Conservation (phyloP, 1,140 invertebrate species). For the Drosophila nigromelanica region DNA sequence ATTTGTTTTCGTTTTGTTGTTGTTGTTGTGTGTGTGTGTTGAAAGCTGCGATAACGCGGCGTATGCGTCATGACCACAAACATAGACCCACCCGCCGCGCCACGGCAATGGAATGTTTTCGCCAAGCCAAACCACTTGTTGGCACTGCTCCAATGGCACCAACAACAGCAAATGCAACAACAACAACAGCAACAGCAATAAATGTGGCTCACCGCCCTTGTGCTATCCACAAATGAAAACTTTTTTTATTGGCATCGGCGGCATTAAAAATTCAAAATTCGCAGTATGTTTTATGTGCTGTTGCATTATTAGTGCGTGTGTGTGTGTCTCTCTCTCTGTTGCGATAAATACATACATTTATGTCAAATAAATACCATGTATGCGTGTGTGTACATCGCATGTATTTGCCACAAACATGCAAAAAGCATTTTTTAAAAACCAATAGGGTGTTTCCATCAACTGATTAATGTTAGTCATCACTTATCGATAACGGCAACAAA, state of each 20-base stretch:
- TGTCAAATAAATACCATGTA: slow-evolving; percentile 1
- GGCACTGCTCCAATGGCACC: slow-evolving; percentile 64
- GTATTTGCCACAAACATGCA: slow-evolving; percentile 6
- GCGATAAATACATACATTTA: neutral
- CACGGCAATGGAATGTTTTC: slow-evolving; percentile 54
- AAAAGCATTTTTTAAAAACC: neutral
- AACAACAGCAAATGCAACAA: slow-evolving; percentile 7
- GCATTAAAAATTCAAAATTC: slow-evolving; percentile 38
- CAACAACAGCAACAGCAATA: slow-evolving; percentile 41
- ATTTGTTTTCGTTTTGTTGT: slow-evolving; percentile 33
- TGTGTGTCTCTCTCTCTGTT: neutral
- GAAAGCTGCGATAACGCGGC: slow-evolving; percentile 34
- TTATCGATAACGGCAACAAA: slow-evolving; percentile 30
- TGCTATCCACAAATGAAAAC: slow-evolving; percentile 25
- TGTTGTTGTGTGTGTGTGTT: slow-evolving; percentile 31
- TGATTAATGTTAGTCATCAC: slow-evolving; percentile 6
- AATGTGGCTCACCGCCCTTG: slow-evolving; percentile 37
- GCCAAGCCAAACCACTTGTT: slow-evolving; percentile 73
- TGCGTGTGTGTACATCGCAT: slow-evolving; percentile 1
- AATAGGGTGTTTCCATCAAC: slow-evolving; percentile 9
- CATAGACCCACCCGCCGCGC: slow-evolving; percentile 37
- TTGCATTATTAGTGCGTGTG: slow-evolving; percentile 23
- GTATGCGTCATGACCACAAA: slow-evolving; percentile 42
- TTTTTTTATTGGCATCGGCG: slow-evolving; percentile 27
- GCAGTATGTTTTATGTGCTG: slow-evolving; percentile 36